Conservation (phyloP, 1,140 invertebrate species). For the Pseudomyrmex pallidus region DNA sequence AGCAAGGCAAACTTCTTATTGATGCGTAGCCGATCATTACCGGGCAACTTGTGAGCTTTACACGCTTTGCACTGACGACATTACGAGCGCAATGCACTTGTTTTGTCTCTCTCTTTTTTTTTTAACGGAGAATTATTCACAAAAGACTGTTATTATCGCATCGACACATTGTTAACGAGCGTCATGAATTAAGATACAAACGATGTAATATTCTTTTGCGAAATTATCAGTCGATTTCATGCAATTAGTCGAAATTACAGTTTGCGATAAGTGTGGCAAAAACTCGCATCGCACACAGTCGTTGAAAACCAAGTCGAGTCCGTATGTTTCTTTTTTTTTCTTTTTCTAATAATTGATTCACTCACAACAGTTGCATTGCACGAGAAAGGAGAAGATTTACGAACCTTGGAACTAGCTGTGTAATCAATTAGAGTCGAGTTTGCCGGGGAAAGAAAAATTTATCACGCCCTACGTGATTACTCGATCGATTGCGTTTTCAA, state of each 20-base stretch:
- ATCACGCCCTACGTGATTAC: not conserved
- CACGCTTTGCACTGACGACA: not conserved
- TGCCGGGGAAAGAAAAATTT: not conserved
- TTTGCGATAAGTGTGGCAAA: not conserved
- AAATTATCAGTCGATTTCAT: conserved; percentile 8
- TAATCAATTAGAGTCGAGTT: conserved; percentile 13
- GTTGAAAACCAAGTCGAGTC: too few species aligned
- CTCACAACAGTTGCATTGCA: too few species aligned
- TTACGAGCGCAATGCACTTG: not conserved
- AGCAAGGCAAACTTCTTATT: conserved; percentile 53
- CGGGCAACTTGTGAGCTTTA: conserved; percentile 3
- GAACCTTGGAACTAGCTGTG: not conserved
- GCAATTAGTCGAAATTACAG: conserved; percentile 6
- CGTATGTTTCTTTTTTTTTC: not conserved
- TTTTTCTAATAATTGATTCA: not conserved
- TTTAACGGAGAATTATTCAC: conserved; percentile 20
- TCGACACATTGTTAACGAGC: conserved; percentile 17
- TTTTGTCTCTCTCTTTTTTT: not conserved
- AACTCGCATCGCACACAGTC: not conserved
- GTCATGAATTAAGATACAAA: conserved; percentile 12
- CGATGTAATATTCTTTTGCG: not conserved
- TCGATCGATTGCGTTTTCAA: not conserved
- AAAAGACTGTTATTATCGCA: conserved; percentile 39
- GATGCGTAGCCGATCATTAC: conserved; percentile 38
- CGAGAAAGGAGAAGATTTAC: not conserved